Evolutionary conservation across 1,140 invertebrate species (phyloP).

Genomic region (Drosophila bocqueti): DNA sequence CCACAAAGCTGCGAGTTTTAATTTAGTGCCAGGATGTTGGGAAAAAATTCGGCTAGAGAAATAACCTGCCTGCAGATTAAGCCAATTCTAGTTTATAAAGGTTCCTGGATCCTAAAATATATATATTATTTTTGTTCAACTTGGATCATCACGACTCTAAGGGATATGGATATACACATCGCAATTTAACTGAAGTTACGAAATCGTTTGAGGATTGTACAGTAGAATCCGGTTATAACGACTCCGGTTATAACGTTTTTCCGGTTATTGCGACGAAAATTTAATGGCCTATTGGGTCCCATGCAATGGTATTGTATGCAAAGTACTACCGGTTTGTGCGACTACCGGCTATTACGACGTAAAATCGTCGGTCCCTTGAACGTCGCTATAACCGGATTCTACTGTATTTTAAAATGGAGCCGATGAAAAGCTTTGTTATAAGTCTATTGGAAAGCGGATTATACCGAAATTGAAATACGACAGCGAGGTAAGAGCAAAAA

Average conservation of each 20-base stretch:
- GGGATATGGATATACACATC: not conserved
- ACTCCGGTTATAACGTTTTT: too few relatives aligned
- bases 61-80: constrained; percentile 11
- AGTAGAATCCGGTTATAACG: too few relatives aligned
- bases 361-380: too few relatives aligned
- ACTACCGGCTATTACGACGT: too few relatives aligned
- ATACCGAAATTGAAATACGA: not conserved
- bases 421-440: not conserved
- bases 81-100: constrained; percentile 6
- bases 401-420: not conserved
- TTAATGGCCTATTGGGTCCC: too few relatives aligned
- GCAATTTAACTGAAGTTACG: not conserved
- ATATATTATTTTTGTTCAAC: not conserved
- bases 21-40: constrained; percentile 9
- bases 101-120: not conserved
- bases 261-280: too few relatives aligned
- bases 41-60: not conserved
- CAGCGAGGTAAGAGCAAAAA: not conserved
- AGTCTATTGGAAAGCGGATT: not conserved
- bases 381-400: too few relatives aligned
- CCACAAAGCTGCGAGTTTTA: constrained; percentile 37
- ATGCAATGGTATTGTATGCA: too few relatives aligned
- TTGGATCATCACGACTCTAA: not conserved
- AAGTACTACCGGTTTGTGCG: too few relatives aligned
- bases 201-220: too few relatives aligned